Conservation (phyloP, 2,113 vertebrate species). For the Anarhynchus alexandrinus region DNA sequence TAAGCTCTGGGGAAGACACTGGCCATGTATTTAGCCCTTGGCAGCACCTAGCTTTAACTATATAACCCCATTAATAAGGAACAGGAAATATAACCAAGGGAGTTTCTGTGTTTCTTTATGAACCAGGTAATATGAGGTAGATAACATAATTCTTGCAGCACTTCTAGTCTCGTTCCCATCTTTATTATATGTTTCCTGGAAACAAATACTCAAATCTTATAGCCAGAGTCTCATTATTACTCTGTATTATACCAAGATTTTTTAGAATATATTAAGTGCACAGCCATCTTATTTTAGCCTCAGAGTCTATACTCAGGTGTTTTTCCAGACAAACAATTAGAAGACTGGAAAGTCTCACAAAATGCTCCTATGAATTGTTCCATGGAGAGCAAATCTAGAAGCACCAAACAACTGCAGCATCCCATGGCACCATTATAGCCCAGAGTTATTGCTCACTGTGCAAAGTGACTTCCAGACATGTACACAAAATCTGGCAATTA, state of each 20-base stretch:
- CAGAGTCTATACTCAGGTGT: constrained; percentile 64
- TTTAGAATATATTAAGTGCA: constrained; percentile 73
- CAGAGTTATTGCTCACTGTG: constrained; percentile 67
- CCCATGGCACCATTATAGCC: constrained; percentile 66
- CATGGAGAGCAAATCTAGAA: constrained; percentile 70
- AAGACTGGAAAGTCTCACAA: constrained; percentile 74
- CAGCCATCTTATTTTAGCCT: constrained; percentile 72
- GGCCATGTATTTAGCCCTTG: neutral
- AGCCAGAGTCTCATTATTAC: constrained; percentile 69
- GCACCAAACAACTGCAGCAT: constrained; percentile 72
- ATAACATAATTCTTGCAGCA: constrained; percentile 4
- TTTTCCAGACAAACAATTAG: constrained; percentile 83
- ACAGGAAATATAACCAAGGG: neutral
- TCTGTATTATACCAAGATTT: constrained; percentile 40
- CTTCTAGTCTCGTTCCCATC: neutral
- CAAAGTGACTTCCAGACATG: constrained; percentile 26
- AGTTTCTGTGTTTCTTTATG: neutral
- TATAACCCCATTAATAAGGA: neutral
- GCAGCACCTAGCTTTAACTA: neutral
- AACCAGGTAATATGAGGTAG: neutral
- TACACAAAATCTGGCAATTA: constrained; percentile 57
- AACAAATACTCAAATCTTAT: constrained; percentile 55
- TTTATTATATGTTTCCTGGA: constrained; percentile 23
- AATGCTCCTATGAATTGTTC: constrained; percentile 75
- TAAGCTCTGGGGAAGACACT: neutral